These are phyloP conservation scores for Atta cephalotes DNA, from an alignment of 1,140 invertebrate genomes.

Conservation along the genomic window DNA sequence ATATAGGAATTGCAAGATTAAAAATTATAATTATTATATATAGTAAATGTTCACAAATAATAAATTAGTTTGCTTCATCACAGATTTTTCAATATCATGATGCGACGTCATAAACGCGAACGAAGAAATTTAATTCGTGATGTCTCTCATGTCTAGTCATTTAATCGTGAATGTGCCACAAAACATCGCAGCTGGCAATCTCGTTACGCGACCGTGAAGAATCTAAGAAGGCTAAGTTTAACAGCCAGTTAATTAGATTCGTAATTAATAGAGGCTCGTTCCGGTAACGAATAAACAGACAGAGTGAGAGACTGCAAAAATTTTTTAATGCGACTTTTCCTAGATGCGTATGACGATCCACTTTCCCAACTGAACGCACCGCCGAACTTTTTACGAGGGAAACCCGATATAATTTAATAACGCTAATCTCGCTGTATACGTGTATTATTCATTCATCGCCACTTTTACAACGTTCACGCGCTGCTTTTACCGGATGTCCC, in stretches of 20 bases:
- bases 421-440: constrained; percentile 20
- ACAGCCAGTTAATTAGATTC: constrained; percentile 35
- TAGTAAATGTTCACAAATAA: not conserved
- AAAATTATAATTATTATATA: not conserved
- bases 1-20: not conserved
- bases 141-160: not conserved
- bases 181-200: not conserved
- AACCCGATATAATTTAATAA: constrained; percentile 50
- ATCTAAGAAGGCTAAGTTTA: constrained; percentile 12
- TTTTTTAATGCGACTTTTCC: constrained; percentile 41
- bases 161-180: not conserved
- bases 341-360: constrained; percentile 50
- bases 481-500: constrained; percentile 70
- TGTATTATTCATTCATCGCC: constrained; percentile 69
- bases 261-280: constrained; percentile 56
- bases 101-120: not conserved
- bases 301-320: not conserved
- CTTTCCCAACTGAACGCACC: constrained; percentile 53
- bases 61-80: not conserved
- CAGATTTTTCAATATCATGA: not conserved
- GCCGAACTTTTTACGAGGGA: constrained; percentile 28
- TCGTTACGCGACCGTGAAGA: constrained; percentile 42
- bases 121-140: not conserved
- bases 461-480: constrained; percentile 34
- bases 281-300: constrained; percentile 29